Evolutionary conservation across 2,888 invertebrate species (phyloP).

Genomic region (Laothoe populi): DNA sequence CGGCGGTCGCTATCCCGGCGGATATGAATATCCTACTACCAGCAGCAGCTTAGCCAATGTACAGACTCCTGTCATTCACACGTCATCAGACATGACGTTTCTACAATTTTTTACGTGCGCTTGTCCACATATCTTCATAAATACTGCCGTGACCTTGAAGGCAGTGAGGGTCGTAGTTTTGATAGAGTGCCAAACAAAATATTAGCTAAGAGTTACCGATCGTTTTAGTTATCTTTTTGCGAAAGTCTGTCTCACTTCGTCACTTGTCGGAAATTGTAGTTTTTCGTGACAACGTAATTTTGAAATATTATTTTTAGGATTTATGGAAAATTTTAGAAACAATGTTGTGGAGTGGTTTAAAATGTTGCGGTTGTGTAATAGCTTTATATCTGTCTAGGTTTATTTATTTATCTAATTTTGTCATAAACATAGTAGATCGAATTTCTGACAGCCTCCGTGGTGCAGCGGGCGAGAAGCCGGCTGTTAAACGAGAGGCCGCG

Average conservation of each 20-base stretch:
- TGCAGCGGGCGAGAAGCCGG: no score
- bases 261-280: constrained; percentile 7
- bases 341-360: background rate
- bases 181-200: constrained; percentile 72
- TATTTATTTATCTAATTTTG: no score
- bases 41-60: background rate
- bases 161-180: constrained; percentile 47
- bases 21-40: background rate
- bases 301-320: background rate
- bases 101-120: background rate
- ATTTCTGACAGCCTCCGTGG: no score
- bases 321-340: background rate
- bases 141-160: constrained; percentile 54
- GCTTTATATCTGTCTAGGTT: no score
- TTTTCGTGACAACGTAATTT: constrained; percentile 4
- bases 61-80: background rate
- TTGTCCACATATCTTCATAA: constrained; percentile 22
- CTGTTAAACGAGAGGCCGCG: no score
- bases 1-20: no score
- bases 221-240: constrained; percentile 14
- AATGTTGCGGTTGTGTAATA: no score
- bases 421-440: no score
- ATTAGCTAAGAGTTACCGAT: constrained; percentile 47
- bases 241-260: constrained; percentile 3
- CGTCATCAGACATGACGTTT: background rate